These are phyloP conservation scores for Panulirus ornatus DNA, from an alignment of 1,140 invertebrate species.

Conservation along the genomic window DNA sequence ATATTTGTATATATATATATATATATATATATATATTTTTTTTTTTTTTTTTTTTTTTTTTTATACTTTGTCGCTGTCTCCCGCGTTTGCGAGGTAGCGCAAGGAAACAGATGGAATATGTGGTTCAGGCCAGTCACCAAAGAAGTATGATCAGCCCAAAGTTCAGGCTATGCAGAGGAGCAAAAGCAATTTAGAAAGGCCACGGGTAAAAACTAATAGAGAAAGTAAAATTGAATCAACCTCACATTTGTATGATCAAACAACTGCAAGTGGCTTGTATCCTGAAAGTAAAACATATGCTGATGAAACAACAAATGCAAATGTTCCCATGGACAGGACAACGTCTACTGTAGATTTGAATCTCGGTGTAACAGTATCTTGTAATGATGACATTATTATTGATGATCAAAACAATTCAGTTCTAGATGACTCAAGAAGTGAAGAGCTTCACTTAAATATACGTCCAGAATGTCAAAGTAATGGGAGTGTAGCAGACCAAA, in stretches of 20 bases:
- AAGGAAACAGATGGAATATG: neutral
- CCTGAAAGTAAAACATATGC: neutral
- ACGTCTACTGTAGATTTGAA: conserved; percentile 24
- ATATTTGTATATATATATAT: no score
- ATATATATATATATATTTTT: no score
- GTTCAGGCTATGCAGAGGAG: neutral
- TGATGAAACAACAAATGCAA: neutral
- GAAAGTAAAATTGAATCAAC: neutral
- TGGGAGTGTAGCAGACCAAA: neutral
- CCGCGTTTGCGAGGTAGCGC: no score
- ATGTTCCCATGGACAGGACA: neutral
- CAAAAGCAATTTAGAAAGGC: conserved; percentile 36
- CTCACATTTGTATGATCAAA: neutral
- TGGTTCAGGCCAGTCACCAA: neutral
- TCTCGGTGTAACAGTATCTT: conserved; percentile 36
- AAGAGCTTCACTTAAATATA: conserved; percentile 28
- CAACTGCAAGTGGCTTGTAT: neutral
- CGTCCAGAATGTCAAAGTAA: conserved; percentile 43
- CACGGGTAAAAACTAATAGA: neutral
- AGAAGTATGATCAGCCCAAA: neutral
- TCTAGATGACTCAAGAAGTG: neutral
- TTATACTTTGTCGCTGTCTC: no score
- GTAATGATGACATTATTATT: conserved; percentile 34
- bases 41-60: no score
- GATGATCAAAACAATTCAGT: conserved; percentile 12